Base-by-base conservation (phyloP, 2,113 vertebrate species). In the Nothocercus julius region DNA sequence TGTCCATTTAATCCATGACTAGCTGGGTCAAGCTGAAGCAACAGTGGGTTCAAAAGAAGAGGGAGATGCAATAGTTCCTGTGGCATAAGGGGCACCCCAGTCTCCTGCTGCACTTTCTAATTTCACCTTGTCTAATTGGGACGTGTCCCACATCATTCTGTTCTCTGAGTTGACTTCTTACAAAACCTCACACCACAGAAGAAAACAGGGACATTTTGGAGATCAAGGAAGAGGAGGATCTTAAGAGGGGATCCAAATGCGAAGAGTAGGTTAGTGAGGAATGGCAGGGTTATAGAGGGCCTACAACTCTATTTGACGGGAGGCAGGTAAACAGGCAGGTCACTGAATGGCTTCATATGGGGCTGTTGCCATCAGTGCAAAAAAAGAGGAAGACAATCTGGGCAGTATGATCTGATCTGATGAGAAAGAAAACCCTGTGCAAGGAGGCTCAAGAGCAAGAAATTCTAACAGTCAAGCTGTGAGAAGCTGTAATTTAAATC, bases 401-500 rank as follows among this genome's bases (percentile, higher is more conserved):
- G 45, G 32, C 75, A 94, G n/a, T n/a, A n/a, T n/a, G n/a, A n/a
- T n/a, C n/a, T n/a, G n/a, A n/a, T n/a, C n/a, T n/a, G n/a, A n/a
- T n/a, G 24, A 51, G 79, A 34, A 12, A 59, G 15, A 59, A 77
- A 53, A 4, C 4, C 22, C n/a, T 53, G 18, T 67, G 49, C 77
- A 83, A 89, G 58, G 80, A 88, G 18, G 64, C 40, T 63, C 16
- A 53, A 80, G n/a, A 92, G 11, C 19, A 74, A 17, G 24, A 40
- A 42, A n/a, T 62, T 84, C 32, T 3, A 86, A 28, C 67, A 82
- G 13, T 63, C 59, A 80, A 17, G 12, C 67, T 68, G 36, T 40
- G 70, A 89, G 58, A 84, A 20, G 61, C 20, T 69, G 64, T 51
- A 76, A 93, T 51, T 95, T 82, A 87, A 92, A 88, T 79, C 70